Base-by-base conservation (phyloP, 1,140 invertebrate species). In the Radopholus similis region DNA sequence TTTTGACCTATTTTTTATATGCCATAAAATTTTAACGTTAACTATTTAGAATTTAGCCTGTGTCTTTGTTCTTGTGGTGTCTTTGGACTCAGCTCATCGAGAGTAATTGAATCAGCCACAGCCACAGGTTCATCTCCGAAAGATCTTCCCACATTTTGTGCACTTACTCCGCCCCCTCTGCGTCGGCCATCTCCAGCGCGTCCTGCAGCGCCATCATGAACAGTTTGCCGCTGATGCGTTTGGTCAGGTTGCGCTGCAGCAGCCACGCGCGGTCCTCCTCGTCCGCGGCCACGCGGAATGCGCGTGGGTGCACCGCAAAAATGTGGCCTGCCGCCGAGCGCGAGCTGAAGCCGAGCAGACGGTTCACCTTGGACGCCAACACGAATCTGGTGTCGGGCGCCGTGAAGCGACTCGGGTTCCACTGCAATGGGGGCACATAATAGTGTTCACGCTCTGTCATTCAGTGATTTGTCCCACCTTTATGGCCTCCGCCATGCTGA, bases 211-310 rank as follows among this genome's bases (percentile, higher is more conserved):
- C 13, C 64, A 77, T 64, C n/a, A 75, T 44, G n/a, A 74, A 75
- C 2, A 77, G 63, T 49, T 77, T 75, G 23, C 73, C 73, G 30
- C 72, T 66, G 38, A 72, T 73, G 54, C 47, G 30, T 49, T 62
- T 62, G 30, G 59, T 62, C 42, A 70, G 28, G 32, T 68, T 64
- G 21, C 68, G 38, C 21, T 74, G 70, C 42, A 70, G 77, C 23
- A 76, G 54, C 74, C 74, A 76, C 8, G 57, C 42, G 47, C 77
- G 77, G 35, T 76, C 74, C 30, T 77, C 71, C 2, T 76, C 76
- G 59, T 76, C 74, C 26, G 72, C 67, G 21, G 71, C 72, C 42
- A 77, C 77, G 23, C 74, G 74, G 55, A 77, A 76, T 3, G 74
- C 54, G n/a, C 74, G 67, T 28, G 74, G 67, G 60, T 76, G 71